These are phyloP conservation scores for Malurus leucopterus DNA, from an alignment of 2,797 vertebrate species.

Conservation along the genomic window DNA sequence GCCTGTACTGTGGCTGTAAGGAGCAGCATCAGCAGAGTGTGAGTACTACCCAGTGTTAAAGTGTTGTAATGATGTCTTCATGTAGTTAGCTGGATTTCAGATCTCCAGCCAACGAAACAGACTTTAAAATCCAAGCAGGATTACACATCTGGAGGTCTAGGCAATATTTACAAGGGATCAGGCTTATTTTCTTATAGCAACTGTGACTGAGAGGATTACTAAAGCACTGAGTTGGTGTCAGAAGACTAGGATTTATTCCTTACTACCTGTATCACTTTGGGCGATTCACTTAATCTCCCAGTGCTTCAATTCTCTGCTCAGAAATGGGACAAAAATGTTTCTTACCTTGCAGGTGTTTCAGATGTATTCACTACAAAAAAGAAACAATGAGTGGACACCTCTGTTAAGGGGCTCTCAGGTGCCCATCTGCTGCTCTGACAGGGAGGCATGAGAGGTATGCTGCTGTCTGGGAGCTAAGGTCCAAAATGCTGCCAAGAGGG, in stretches of 20 bases:
- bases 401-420: background rate
- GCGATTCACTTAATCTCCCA: conserved; percentile 2
- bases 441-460: background rate
- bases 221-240: conserved; percentile 1
- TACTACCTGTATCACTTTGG: background rate
- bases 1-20: background rate
- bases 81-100: background rate
- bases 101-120: background rate
- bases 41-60: background rate
- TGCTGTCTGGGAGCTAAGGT: background rate
- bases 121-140: background rate
- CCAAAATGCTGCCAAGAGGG: accelerated
- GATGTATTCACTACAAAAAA: background rate
- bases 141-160: conserved; percentile 11
- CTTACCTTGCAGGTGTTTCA: background rate
- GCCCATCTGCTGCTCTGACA: background rate
- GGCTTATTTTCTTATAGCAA: background rate
- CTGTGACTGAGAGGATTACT: conserved; percentile 38
- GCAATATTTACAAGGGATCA: conserved; percentile 11
- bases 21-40: background rate
- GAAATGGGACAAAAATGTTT: background rate
- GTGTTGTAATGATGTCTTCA: background rate
- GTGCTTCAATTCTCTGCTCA: background rate
- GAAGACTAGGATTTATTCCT: conserved; percentile 29
- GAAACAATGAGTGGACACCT: accelerated